A percentile compares a stretch with the other conserved stretches of the same genome.
Conservation (phyloP, 1,140 invertebrate genomes). For the Calliopsis andreniformis region DNA sequence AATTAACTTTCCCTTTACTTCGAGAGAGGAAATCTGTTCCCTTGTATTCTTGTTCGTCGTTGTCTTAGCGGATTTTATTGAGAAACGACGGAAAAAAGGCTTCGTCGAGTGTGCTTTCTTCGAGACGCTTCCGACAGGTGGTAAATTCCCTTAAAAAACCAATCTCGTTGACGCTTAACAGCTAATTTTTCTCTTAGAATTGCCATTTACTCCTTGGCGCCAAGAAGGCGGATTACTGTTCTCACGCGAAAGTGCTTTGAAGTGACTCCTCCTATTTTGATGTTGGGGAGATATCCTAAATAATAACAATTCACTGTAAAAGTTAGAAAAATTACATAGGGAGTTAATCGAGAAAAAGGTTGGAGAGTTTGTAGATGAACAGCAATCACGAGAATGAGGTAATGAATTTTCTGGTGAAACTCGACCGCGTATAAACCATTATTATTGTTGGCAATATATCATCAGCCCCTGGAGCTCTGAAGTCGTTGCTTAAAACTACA, state of each 20-base stretch:
- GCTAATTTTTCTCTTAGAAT: conserved; percentile 65
- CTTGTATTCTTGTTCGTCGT: conserved; percentile 1
- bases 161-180: conserved; percentile 64
- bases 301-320: too few relatives aligned
- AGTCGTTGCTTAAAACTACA: conserved; percentile 69
- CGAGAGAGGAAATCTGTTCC: neutral
- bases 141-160: conserved; percentile 69
- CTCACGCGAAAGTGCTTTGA: neutral
- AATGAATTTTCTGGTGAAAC: conserved; percentile 54
- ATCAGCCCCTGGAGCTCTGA: conserved; percentile 57
- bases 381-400: too few relatives aligned
- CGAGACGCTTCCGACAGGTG: conserved; percentile 37
- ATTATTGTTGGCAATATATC: conserved; percentile 66
- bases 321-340: too few relatives aligned
- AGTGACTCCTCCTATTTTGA: neutral
- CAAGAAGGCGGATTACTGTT: conserved; percentile 25
- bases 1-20: conserved; percentile 49
- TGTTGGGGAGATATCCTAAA: neutral
- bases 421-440: conserved; percentile 58
- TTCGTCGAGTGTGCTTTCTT: conserved; percentile 33
- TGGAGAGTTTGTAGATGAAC: too few relatives aligned
- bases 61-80: conserved; percentile 2
- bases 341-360: too few relatives aligned
- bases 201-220: conserved; percentile 61
- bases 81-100: conserved; percentile 18